Evolutionary conservation across 1,140 invertebrate genomes (phyloP), one percentile per base, ranked within the genome.

Genomic region (Temnothorax curvispinosus): DNA sequence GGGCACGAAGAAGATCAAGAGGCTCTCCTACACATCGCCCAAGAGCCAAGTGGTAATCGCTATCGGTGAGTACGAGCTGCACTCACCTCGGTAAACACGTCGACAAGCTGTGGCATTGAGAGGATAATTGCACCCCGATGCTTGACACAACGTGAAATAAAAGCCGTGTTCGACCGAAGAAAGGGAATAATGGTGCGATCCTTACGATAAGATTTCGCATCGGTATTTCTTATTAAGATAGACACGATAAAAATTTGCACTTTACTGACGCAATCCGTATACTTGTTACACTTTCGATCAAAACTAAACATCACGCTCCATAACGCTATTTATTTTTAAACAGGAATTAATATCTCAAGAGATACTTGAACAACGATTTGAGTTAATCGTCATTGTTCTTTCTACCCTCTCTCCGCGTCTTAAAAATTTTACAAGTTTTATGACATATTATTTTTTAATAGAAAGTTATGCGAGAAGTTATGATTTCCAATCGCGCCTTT

Each of bases 1-100:
- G 60, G 96, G 97, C 4, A 95, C 97, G 27, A 96, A 96, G 87
- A 96, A 96, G 44, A 96, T 97, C 64, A 96, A 96, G 84, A 93
- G 96, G 56, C 96, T 97, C 3, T 95, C 96, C 0, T 97, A 97
- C 92, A 97, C 97, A 35, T 97, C 94, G 71, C 96, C 94, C 54
- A 95, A 93, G 62, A 96, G 95, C 84, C 97, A 97, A 94, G 95
- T 97, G 21, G 94, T 96, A 18, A 97, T 97, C 67, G 96, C 96
- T 86, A 89, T 96, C 91, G 96, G 96, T 96, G 91, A 95, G 94
- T 93, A 76, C 52, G 64, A 80, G 76, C 64, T 80, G 65, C 78
- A 81, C 78, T 81, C 78, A 81, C 65, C 21, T 71, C 38, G 78
- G 50, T 81, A 81, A 81, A 81, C 78, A 81, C 50, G 18, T 58